Percentiles rank a stretch among this genome's conserved stretches.
phyloP scores from a whole-genome alignment of 2,797 vertebrate genomes.

The Macrochelys suwanniensis region DNA sequence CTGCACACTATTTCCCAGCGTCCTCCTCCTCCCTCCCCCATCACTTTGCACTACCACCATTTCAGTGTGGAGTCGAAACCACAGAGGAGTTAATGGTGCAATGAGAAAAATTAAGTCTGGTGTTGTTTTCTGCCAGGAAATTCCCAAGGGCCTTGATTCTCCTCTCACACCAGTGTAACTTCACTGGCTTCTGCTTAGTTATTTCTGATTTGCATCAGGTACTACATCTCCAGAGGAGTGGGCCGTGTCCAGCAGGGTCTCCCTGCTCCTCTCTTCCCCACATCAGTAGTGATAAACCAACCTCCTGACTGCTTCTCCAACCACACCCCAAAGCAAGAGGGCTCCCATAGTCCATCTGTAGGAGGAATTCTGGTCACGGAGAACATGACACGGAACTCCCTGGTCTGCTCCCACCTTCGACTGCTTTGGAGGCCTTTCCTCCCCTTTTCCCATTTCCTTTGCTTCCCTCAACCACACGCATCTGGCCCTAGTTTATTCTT shows the following conservation, averaged over 20 bases:
- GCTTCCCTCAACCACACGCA: background rate
- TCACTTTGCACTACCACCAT: background rate
- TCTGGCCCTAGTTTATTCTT: background rate
- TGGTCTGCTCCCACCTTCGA: conserved; percentile 7
- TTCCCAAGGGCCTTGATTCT: background rate
- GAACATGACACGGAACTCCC: background rate
- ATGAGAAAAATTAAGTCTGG: background rate
- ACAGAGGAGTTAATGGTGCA: background rate
- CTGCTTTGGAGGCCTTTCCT: background rate
- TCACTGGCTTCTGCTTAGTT: background rate
- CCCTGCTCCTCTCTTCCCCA: background rate
- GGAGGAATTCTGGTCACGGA: background rate
- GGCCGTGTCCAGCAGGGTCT: background rate
- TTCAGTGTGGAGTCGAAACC: background rate
- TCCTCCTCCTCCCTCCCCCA: background rate
- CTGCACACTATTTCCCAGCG: accelerated
- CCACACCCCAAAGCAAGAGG: background rate
- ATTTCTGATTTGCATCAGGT: background rate
- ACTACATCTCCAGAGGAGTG: background rate
- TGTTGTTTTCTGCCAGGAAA: background rate
- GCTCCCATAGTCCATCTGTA: background rate
- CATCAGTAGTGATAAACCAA: background rate
- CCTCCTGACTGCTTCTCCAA: background rate
- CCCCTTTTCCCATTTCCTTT: background rate
- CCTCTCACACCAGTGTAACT: background rate